Percentiles rank a stretch among this genome's conserved stretches.
phyloP scores from a whole-genome alignment of 2,888 invertebrate species.

The Melinopterus prodromus region DNA sequence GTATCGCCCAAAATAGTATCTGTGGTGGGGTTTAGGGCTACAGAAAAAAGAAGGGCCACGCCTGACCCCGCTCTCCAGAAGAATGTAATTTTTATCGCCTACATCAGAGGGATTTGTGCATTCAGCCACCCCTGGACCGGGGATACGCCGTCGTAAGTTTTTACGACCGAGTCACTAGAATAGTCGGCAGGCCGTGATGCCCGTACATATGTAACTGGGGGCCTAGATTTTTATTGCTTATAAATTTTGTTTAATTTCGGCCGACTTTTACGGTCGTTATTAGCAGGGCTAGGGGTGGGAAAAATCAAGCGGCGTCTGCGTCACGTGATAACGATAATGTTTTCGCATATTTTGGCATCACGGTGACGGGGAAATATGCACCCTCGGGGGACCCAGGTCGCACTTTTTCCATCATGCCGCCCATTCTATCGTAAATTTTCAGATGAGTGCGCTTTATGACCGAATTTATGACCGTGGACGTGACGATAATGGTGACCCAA shows the following conservation, averaged over 20 bases:
- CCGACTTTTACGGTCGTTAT: not conserved
- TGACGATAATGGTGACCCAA: not conserved
- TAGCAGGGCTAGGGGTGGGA: not conserved
- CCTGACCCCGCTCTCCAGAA: not conserved
- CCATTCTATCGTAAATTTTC: not conserved
- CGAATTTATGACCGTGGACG: not conserved
- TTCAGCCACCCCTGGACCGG: not conserved
- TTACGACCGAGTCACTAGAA: not conserved
- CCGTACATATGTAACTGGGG: not conserved
- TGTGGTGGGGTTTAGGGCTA: not conserved
- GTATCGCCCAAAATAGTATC: not conserved
- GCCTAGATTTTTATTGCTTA: not conserved
- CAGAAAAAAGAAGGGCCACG: not conserved
- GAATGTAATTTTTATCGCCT: not conserved
- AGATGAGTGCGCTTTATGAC: not conserved
- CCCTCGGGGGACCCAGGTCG: not conserved
- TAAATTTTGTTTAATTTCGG: not conserved
- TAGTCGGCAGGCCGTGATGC: not conserved
- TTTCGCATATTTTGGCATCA: not conserved
- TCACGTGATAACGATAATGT: not conserved
- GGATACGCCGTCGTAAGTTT: not conserved
- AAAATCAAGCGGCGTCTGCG: not conserved
- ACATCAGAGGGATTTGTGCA: not conserved
- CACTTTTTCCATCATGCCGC: not conserved
- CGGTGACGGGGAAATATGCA: not conserved